Evolutionary conservation across 2,888 invertebrate genomes (phyloP), one percentile per base, ranked within the genome.

Genomic region (Acleris sparsana): DNA sequence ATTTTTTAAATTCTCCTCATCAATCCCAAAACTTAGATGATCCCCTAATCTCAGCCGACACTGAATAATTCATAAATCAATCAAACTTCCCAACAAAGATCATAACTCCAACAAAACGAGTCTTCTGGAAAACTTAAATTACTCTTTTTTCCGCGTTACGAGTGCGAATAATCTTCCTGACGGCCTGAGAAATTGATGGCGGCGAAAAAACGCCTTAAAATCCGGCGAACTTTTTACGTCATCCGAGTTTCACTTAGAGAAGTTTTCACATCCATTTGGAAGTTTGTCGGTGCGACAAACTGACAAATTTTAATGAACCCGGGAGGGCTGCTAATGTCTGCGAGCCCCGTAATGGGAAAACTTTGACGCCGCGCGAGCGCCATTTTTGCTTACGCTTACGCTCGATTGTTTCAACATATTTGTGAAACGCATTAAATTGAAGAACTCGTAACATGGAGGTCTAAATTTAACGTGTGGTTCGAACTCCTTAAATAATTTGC

Each of bases 291-390:
- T 87, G 87, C 89, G 90, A 86, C 87, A 87, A 85, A 86, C 89
- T 92, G 92, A 92, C 92, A 92, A 92, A 92, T 92, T 92, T 90
- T 92, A 92, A 92, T 92, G 92, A 92, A 87, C 87, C 87, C 87
- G 83, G 86, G 91, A 87, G 91, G 86, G 86, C 81, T 86, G 89
- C 88, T 92, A 92, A 92, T 91, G 92, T 90, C 90, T 87, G 81
- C 84, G 84, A 83, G 76, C 83, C 73, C 75, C 80, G 84, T 91
- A 92, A 92, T 92, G 91, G 90, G 92, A 92, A 92, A 92, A 92
- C 85, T 92, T 92, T 75, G 76, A 70, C 73, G 73, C 79, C 67
- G 46, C 59, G 46, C 55, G 25, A 55, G 43, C 68, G 66, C 62
- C 67, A 70, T 62, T 67, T 60, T 64, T 49, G 61, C 52, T 49